These are phyloP conservation scores for Tinamus guttatus DNA, from an alignment of 2,113 vertebrate species.

Conservation along the genomic window DNA sequence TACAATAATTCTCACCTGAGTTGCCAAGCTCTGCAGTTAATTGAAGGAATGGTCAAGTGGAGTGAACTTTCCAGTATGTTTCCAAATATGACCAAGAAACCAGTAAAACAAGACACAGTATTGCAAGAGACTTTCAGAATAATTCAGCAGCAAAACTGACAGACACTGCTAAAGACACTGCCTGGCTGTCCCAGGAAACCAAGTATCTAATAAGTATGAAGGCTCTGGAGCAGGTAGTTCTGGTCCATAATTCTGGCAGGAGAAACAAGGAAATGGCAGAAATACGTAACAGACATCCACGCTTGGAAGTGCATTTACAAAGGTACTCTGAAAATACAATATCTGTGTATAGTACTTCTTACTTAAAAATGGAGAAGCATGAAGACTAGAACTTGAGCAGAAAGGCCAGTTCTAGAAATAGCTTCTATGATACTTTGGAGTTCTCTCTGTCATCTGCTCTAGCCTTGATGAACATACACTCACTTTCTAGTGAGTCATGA, in stretches of 20 bases:
- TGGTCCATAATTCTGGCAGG: not conserved
- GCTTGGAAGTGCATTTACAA: not conserved
- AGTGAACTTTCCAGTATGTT: not conserved
- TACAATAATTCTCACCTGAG: not conserved
- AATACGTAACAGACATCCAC: not conserved
- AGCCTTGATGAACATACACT: not conserved
- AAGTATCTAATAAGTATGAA: not conserved
- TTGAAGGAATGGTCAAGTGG: rapidly evolving
- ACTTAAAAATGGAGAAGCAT: not conserved
- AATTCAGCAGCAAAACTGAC: not conserved
- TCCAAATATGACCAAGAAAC: not conserved
- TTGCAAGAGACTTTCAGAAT: not conserved
- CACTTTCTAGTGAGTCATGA: not conserved
- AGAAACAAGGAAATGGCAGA: not conserved
- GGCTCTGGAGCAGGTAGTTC: not conserved
- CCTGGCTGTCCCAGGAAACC: not conserved
- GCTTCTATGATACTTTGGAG: rapidly evolving
- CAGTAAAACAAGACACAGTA: rapidly evolving
- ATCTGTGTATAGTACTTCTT: not conserved
- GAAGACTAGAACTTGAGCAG: rapidly evolving
- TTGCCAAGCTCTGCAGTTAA: not conserved
- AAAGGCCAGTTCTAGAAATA: not conserved
- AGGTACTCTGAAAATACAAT: not conserved
- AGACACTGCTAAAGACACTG: not conserved
- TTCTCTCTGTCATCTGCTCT: not conserved